Percentiles rank a stretch among this genome's conserved stretches.
Conservation (phyloP, 2,888 invertebrate species). For the Nymphalis c-album region DNA sequence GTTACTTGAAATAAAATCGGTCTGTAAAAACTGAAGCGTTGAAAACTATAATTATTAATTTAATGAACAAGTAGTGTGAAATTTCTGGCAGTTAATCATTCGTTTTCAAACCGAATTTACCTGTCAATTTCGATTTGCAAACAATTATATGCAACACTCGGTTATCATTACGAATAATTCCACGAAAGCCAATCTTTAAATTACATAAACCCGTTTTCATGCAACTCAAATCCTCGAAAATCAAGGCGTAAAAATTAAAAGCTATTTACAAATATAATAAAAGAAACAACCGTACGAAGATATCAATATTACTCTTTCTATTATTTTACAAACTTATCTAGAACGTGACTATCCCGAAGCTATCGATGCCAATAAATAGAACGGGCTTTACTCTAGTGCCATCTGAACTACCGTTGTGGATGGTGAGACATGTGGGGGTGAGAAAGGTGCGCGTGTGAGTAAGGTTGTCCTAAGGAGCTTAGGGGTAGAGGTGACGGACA, state of each 20-base stretch:
- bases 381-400: constrained; percentile 59
- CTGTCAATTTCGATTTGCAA: constrained; percentile 62
- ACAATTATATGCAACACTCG: constrained; percentile 44
- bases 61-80: constrained; percentile 17
- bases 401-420: constrained; percentile 88
- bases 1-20: constrained; percentile 13
- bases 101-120: constrained; percentile 48
- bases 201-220: constrained; percentile 46
- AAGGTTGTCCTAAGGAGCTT: constrained; percentile 75
- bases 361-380: constrained; percentile 46
- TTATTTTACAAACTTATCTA: constrained; percentile 60
- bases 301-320: constrained; percentile 58
- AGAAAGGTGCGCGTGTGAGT: constrained; percentile 79
- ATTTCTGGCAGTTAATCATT: constrained; percentile 31
- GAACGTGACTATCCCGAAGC: constrained; percentile 71
- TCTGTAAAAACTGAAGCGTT: constrained; percentile 12
- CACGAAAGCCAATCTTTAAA: constrained; percentile 49
- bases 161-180: constrained; percentile 43
- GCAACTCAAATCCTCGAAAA: constrained; percentile 60
- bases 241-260: constrained; percentile 39
- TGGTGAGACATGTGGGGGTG: constrained; percentile 89
- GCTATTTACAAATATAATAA: constrained; percentile 73
- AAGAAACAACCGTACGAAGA: constrained; percentile 58
- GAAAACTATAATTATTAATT: constrained; percentile 10
- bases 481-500: constrained; percentile 89